A percentile compares a stretch with the other conserved stretches of the same genome.
These are phyloP conservation scores for Axinella damicornis DNA, from an alignment of 37 sponge, comb jelly and placozoan genomes.

Conservation along the genomic window DNA sequence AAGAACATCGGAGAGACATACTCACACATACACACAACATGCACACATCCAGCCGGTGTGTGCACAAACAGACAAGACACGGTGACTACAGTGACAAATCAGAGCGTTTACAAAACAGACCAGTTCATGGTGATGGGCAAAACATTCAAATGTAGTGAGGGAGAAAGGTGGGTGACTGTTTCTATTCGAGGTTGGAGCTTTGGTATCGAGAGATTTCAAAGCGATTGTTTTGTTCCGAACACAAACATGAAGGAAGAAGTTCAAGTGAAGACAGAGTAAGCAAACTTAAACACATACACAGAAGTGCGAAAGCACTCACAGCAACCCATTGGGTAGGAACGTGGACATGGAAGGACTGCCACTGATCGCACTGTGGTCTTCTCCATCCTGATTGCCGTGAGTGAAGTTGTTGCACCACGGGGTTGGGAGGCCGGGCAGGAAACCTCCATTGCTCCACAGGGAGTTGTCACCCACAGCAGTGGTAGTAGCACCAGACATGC, in stretches of 20 bases:
- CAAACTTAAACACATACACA: not conserved
- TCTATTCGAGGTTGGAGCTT: no score
- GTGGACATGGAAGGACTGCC: constrained; percentile 52
- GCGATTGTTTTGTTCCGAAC: not conserved
- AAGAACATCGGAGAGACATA: not conserved
- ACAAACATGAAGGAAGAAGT: not conserved
- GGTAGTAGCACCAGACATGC: no score
- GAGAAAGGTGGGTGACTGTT: constrained; percentile 10
- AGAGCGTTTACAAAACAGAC: not conserved
- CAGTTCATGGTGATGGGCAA: not conserved
- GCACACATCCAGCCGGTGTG: no score
- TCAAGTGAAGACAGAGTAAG: not conserved
- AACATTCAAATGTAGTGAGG: constrained; percentile 20
- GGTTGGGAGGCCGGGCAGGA: constrained; percentile 33
- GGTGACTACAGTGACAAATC: constrained; percentile 1
- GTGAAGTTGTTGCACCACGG: constrained; percentile 28
- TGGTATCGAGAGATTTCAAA: no score
- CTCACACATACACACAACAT: not conserved
- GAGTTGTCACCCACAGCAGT: not conserved
- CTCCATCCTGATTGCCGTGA: not conserved
- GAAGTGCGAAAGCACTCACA: constrained; percentile 25
- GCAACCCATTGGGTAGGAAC: constrained; percentile 73
- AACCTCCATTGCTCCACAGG: constrained; percentile 41
- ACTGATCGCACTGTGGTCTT: not conserved
- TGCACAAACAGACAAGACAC: no score